phyloP scores from a whole-genome alignment of 2,888 invertebrate species.

The Synergus japonicus region DNA sequence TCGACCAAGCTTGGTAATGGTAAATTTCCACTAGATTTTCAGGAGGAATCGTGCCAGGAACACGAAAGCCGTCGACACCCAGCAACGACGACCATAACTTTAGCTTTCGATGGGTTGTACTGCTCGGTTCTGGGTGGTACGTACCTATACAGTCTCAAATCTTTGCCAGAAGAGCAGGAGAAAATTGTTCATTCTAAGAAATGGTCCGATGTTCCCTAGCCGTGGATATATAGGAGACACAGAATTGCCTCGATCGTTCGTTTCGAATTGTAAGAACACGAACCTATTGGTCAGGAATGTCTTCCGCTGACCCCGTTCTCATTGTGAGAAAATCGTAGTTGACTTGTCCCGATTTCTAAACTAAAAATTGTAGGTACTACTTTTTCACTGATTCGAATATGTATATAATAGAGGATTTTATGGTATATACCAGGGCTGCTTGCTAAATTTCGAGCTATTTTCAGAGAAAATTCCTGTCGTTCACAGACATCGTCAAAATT shows the following conservation, averaged over 20 bases:
- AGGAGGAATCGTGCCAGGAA: conserved; percentile 45
- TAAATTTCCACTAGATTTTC: conserved; percentile 43
- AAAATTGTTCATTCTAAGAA: conserved; percentile 9
- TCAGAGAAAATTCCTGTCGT: conserved; percentile 29
- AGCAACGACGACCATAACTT: conserved; percentile 49
- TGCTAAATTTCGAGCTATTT: neutral
- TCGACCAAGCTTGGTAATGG: conserved; percentile 28
- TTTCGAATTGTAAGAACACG: neutral
- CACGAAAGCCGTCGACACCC: conserved; percentile 50
- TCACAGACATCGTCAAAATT: conserved; percentile 46
- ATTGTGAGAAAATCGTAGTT: neutral
- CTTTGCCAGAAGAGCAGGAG: conserved; percentile 27
- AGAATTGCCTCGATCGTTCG: conserved; percentile 11
- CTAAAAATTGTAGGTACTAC: too few relatives aligned
- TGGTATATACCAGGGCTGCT: too few relatives aligned
- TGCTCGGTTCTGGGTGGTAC: conserved; percentile 44
- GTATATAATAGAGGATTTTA: too few relatives aligned
- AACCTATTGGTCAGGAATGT: conserved; percentile 21
- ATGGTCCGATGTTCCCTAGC: conserved; percentile 12
- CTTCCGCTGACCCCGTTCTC: conserved; percentile 3
- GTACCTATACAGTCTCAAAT: conserved; percentile 42
- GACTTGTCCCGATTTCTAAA: too few relatives aligned
- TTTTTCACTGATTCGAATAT: too few relatives aligned
- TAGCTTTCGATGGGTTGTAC: conserved; percentile 46
- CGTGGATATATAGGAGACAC: neutral